A percentile compares a stretch with the other conserved stretches of the same genome.
Evolutionary conservation across 2,797 vertebrate genomes (phyloP).

Genomic region (Argyrosomus regius): DNA sequence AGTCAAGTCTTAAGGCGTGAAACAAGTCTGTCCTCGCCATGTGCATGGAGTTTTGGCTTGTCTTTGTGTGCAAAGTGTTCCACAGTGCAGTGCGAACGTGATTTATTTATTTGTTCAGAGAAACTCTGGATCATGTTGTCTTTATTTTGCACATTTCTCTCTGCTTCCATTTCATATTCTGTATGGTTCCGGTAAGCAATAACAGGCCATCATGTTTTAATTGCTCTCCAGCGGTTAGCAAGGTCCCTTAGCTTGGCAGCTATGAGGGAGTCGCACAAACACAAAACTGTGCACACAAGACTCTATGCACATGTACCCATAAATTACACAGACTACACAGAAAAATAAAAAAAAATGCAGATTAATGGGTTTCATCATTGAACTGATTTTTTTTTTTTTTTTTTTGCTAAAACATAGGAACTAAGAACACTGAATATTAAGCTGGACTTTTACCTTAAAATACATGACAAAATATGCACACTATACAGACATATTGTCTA

Average conservation of each 20-base stretch:
- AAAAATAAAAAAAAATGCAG: not conserved
- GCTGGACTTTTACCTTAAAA: not conserved
- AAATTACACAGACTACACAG: slow-evolving; percentile 22
- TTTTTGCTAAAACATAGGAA: not conserved
- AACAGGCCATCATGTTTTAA: slow-evolving; percentile 55
- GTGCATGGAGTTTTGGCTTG: slow-evolving; percentile 41
- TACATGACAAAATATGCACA: not conserved
- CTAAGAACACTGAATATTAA: not conserved
- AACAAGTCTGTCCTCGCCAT: slow-evolving; percentile 24
- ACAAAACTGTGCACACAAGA: not conserved
- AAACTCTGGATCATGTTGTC: slow-evolving; percentile 37
- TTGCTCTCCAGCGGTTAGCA: slow-evolving; percentile 47
- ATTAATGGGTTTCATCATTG: slow-evolving; percentile 14
- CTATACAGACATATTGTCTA: not conserved
- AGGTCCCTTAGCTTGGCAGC: slow-evolving; percentile 41
- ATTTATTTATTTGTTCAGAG: slow-evolving; percentile 60
- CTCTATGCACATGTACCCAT: slow-evolving; percentile 4
- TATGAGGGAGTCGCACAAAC: slow-evolving; percentile 22
- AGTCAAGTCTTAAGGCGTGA: slow-evolving; percentile 12
- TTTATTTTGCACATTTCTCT: slow-evolving; percentile 39
- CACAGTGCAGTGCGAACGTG: slow-evolving; percentile 38
- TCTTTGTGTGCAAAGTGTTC: slow-evolving; percentile 38
- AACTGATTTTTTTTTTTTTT: not conserved
- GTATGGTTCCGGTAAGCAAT: slow-evolving; percentile 54
- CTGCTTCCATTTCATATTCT: slow-evolving; percentile 34